phyloP scores from a whole-genome alignment of 2,113 vertebrate genomes.

The Nothobranchius kuhntae region DNA sequence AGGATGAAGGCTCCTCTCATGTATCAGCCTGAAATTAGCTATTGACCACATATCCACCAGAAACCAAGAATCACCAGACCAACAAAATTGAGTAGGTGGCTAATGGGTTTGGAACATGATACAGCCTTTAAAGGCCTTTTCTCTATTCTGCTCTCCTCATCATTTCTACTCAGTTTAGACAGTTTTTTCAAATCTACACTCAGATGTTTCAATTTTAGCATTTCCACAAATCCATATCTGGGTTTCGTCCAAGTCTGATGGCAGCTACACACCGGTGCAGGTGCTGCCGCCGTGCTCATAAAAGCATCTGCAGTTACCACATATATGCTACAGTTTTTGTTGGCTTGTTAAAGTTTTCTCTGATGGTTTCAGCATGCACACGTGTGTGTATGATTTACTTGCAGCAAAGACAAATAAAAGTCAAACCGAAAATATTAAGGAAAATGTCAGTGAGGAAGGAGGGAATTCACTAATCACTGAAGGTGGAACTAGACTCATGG shows the following conservation, averaged over 20 bases:
- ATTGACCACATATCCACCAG: conserved; percentile 63
- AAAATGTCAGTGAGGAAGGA: conserved; percentile 20
- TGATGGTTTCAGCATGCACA: background rate
- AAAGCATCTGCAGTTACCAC: conserved; percentile 16
- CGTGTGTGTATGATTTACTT: conserved; percentile 30
- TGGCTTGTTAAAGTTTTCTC: conserved; percentile 20
- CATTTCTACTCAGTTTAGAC: conserved; percentile 36
- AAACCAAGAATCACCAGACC: conserved; percentile 49
- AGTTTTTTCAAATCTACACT: conserved; percentile 42
- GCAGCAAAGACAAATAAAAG: conserved; percentile 19
- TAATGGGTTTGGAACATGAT: conserved; percentile 64
- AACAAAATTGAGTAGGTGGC: conserved; percentile 28
- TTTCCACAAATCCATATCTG: conserved; percentile 35
- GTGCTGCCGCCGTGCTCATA: conserved; percentile 24
- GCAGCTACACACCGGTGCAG: conserved; percentile 45
- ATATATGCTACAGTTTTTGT: conserved; percentile 4
- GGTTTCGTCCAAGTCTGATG: conserved; percentile 54
- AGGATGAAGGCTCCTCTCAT: conserved; percentile 36
- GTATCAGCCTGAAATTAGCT: conserved; percentile 68
- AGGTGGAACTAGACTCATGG: conserved; percentile 42
- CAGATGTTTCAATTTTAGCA: background rate
- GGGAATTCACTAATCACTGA: conserved; percentile 24
- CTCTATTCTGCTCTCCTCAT: conserved; percentile 28
- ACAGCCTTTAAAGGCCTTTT: conserved; percentile 46
- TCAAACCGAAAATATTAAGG: conserved; percentile 9